Evolutionary conservation across 2,797 vertebrate species (phyloP).

Genomic region (Eptatretus atami): DNA sequence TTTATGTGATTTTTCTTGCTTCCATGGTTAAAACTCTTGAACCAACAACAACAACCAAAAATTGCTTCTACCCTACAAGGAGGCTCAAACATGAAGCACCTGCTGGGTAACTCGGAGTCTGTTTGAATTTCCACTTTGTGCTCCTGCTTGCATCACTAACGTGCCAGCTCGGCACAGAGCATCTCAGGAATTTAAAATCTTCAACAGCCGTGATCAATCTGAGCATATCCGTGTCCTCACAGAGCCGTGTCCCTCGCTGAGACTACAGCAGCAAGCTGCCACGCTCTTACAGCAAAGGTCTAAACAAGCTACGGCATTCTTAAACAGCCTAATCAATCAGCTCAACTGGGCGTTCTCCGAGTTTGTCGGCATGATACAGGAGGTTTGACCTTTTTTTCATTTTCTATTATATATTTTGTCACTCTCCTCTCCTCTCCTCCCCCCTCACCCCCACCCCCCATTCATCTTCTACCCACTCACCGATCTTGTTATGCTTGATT

Average conservation of each 20-base stretch:
- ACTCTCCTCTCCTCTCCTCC: neutral
- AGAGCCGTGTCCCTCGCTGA: slow-evolving; percentile 76
- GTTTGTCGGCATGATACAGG: slow-evolving; percentile 97
- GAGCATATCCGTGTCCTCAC: slow-evolving; percentile 10
- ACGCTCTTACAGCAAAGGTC: slow-evolving; percentile 43
- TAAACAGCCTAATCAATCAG: slow-evolving; percentile 94
- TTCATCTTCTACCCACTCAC: neutral
- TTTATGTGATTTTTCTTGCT: too few species aligned
- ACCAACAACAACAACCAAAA: too few species aligned
- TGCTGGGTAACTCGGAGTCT: too few species aligned
- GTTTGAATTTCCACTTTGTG: too few species aligned
- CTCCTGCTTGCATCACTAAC: too few species aligned
- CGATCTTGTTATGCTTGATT: too few species aligned
- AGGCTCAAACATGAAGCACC: too few species aligned
- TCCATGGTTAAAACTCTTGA: too few species aligned
- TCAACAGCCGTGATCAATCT: too few species aligned
- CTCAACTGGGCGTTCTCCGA: slow-evolving; percentile 98
- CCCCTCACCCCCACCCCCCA: neutral
- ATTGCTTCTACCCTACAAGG: too few species aligned
- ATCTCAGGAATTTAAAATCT: too few species aligned
- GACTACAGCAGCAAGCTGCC: slow-evolving; percentile 85
- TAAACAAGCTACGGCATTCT: slow-evolving; percentile 75
- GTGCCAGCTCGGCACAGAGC: too few species aligned
- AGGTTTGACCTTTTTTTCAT: slow-evolving; percentile 23
- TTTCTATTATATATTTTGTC: neutral